phyloP scores from a whole-genome alignment of 2,888 invertebrate species.

The Gortyna flavago region DNA sequence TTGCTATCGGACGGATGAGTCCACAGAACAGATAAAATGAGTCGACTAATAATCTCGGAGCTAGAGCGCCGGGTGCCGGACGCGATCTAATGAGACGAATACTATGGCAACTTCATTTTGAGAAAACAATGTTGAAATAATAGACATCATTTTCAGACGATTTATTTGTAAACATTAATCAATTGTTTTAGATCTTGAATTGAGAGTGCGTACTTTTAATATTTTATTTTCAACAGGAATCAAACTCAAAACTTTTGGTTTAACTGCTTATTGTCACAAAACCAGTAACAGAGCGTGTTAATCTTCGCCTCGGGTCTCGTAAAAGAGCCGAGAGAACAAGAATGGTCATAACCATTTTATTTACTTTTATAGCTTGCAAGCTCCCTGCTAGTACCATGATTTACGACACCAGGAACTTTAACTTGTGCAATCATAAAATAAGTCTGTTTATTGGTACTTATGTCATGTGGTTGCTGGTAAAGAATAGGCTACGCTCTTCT shows the following conservation, averaged over 20 bases:
- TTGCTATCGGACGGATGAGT: constrained; percentile 38
- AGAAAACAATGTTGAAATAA: constrained; percentile 14
- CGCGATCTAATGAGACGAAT: constrained; percentile 33
- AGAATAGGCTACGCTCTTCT: neutral
- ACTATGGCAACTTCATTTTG: constrained; percentile 22
- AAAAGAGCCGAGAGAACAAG: constrained; percentile 44
- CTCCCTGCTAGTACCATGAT: constrained; percentile 46
- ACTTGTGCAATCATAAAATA: constrained; percentile 46
- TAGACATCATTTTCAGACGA: neutral
- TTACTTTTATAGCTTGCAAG: constrained; percentile 61
- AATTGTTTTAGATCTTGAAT: neutral
- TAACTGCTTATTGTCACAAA: constrained; percentile 33
- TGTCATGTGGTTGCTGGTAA: constrained; percentile 16
- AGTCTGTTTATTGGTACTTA: constrained; percentile 48
- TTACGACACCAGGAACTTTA: constrained; percentile 43
- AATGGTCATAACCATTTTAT: constrained; percentile 56
- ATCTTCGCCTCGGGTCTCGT: constrained; percentile 46
- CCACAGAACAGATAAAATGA: too few relatives aligned
- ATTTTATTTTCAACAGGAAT: constrained; percentile 16
- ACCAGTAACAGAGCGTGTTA: constrained; percentile 32
- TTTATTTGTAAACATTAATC: constrained; percentile 16
- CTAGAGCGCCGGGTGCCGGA: neutral
- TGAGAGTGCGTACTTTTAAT: neutral
- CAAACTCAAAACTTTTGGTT: constrained; percentile 22
- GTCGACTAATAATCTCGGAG: constrained; percentile 33